phyloP scores from a whole-genome alignment of 1,140 invertebrate species.

The Camponotus floridanus region DNA sequence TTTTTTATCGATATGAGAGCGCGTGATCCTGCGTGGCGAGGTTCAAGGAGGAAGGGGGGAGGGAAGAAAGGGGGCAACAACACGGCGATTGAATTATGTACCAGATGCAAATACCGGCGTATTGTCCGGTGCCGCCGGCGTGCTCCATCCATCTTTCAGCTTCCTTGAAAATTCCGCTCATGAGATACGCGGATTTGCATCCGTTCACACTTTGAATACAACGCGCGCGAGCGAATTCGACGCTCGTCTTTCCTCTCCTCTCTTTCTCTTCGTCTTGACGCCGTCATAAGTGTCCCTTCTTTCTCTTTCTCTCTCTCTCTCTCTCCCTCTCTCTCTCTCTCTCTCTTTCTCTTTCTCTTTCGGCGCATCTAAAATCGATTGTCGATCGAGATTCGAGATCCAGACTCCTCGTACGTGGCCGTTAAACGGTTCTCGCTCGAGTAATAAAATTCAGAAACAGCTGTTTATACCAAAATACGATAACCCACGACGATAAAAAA shows the following conservation, averaged over 20 bases:
- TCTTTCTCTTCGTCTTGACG: constrained; percentile 8
- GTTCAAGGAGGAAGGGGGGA: no score
- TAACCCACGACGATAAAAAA: no score
- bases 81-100: constrained; percentile 79
- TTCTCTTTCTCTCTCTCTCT: background rate
- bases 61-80: constrained; percentile 56
- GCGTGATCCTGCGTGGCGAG: constrained; percentile 36
- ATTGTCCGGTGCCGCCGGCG: constrained; percentile 72
- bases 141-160: constrained; percentile 77
- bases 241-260: background rate
- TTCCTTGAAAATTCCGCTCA: constrained; percentile 78
- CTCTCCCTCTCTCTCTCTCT: background rate
- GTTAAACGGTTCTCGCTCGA: constrained; percentile 24
- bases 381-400: constrained; percentile 27
- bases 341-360: background rate
- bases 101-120: constrained; percentile 77
- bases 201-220: constrained; percentile 77
- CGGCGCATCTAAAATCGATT: constrained; percentile 22
- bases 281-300: background rate
- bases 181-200: constrained; percentile 76
- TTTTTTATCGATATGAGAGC: background rate
- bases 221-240: constrained; percentile 37
- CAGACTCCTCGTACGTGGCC: background rate
- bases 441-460: background rate
- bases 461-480: no score